phyloP scores from a whole-genome alignment of 2,797 vertebrate species.

The Eutrigla gurnardus region DNA sequence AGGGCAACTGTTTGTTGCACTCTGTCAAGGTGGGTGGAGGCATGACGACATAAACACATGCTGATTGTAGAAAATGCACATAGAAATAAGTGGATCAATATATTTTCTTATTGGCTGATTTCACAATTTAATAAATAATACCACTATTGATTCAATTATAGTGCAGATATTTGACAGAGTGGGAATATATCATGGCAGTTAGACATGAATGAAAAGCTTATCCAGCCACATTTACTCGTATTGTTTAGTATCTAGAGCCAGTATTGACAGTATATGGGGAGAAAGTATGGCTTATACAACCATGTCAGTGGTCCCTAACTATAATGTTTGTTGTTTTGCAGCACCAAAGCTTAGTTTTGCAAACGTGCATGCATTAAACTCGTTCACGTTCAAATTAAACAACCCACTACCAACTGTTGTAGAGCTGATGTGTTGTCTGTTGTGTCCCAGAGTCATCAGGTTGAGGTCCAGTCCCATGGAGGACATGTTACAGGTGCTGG shows the following conservation, averaged over 20 bases:
- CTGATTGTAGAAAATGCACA: background rate
- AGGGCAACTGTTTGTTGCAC: constrained; percentile 88
- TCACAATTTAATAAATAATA: background rate
- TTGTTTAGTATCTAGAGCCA: background rate
- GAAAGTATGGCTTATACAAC: background rate
- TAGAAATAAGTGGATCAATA: background rate
- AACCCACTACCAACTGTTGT: background rate
- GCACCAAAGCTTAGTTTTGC: background rate
- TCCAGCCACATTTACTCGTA: background rate
- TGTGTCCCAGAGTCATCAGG: constrained; percentile 87
- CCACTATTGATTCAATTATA: background rate
- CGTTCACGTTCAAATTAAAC: background rate
- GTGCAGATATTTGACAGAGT: background rate
- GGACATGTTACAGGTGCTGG: constrained; percentile 90
- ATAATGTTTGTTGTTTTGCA: background rate
- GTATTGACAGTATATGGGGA: background rate
- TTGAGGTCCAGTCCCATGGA: constrained; percentile 86
- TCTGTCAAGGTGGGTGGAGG: constrained; percentile 89
- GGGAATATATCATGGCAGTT: no score
- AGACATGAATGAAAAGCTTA: background rate
- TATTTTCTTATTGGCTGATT: background rate
- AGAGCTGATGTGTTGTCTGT: constrained; percentile 10
- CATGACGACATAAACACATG: background rate
- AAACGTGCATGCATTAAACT: background rate
- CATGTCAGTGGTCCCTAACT: background rate